Evolutionary conservation across 2,888 invertebrate species (phyloP), one percentile per base, ranked within the genome.

Genomic region (Perdita meconis): DNA sequence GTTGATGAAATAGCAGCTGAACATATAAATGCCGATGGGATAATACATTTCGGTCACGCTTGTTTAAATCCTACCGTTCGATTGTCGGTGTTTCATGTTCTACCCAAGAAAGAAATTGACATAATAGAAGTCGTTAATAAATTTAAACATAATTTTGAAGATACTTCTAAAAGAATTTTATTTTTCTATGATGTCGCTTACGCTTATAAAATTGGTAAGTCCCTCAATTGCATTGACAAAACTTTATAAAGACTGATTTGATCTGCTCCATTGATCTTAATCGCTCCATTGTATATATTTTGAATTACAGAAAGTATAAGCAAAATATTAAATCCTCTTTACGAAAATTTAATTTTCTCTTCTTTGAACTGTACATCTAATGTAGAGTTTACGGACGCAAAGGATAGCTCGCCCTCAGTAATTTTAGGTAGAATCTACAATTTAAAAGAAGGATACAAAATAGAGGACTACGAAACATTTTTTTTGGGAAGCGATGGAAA

Each of bases 31-130:
- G 96, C 96, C 0, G 97, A 98, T 92, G 95, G 96, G 36, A 93
- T 99, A 1, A 94, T 99, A 66, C 99, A 99, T 92, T 99, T 97
- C 92, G 99, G 99, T 0, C 96, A 96, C 88, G 95, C 96, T 0
- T 99, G 99, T 92, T 96, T 97, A 36, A 94, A 94, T 84, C 95
- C 96, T 13, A 93, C 93, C 0, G 90, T 94, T 34, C 94, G 95
- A 63, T 93, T 98, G 66, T 97, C 98, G 0, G 96, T 97, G 3
- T 94, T 95, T 63, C 95, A 95, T 81, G 94, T 97, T 42, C 94
- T 96, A 79, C 95, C 95, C 13, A 95, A 95, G 89, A 90, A 92
- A 42, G 83, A 93, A 0, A 86, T 98, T 10, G 93, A 96, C 88
- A 65, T 94, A 4, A 90, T 93, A 0, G 78, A 85, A 5, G 89